These are phyloP conservation scores for Leuctra nigra DNA, from an alignment of 2,888 invertebrate species.

Conservation along the genomic window DNA sequence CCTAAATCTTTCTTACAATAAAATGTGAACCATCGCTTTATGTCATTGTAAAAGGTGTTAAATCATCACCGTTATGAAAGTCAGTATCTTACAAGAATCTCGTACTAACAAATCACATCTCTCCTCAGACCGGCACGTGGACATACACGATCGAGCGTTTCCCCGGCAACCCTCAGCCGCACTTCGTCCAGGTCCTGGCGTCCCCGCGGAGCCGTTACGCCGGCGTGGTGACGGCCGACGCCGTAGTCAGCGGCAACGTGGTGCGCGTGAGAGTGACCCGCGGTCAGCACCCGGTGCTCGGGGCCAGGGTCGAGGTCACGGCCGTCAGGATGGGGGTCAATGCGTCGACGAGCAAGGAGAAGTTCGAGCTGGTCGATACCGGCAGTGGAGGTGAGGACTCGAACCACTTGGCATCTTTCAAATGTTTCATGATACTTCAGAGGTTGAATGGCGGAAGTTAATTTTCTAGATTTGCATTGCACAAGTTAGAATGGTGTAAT, in stretches of 20 bases:
- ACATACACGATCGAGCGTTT: constrained; percentile 51
- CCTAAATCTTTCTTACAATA: too few species aligned
- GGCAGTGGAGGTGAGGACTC: constrained; percentile 45
- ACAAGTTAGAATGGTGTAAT: too few species aligned
- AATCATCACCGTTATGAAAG: too few species aligned
- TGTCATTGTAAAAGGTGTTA: too few species aligned
- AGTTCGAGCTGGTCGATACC: constrained; percentile 48
- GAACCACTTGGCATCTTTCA: too few species aligned
- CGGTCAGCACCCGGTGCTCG: constrained; percentile 49
- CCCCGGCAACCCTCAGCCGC: constrained; percentile 51
- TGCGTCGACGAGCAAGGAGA: constrained; percentile 34
- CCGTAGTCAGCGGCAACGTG: neutral
- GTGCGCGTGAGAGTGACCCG: constrained; percentile 37
- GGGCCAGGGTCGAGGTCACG: constrained; percentile 50
- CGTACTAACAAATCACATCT: too few species aligned
- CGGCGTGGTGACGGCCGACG: constrained; percentile 38
- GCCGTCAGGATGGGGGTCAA: constrained; percentile 37
- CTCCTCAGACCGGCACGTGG: constrained; percentile 48
- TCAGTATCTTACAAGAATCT: too few species aligned
- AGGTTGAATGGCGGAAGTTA: too few species aligned
- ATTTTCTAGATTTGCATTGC: too few species aligned
- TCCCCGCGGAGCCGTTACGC: constrained; percentile 43
- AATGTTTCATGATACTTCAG: too few species aligned
- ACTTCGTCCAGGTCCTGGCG: constrained; percentile 53
- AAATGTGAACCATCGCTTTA: too few species aligned